Percentiles rank a stretch among this genome's conserved stretches.
phyloP scores from a whole-genome alignment of 2,888 invertebrate species.

The Drosophila picticornis region DNA sequence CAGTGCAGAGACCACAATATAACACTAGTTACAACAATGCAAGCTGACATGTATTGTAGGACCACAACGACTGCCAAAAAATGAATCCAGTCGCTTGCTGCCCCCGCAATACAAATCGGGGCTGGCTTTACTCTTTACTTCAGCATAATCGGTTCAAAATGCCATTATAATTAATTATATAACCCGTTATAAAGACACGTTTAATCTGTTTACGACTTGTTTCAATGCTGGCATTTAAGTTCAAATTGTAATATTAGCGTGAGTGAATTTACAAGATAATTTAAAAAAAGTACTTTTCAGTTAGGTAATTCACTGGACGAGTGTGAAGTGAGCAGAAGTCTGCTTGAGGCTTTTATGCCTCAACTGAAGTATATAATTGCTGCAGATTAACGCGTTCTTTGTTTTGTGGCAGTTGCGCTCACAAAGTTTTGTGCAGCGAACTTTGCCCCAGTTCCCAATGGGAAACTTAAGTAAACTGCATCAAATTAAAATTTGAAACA shows the following conservation, averaged over 20 bases:
- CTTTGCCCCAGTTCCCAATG: constrained; percentile 46
- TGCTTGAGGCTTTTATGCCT: constrained; percentile 6
- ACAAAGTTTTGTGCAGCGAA: constrained; percentile 37
- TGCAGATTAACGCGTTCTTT: not conserved
- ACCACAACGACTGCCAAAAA: not conserved
- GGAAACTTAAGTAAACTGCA: constrained; percentile 70
- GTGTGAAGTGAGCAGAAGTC: constrained; percentile 2
- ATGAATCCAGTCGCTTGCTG: not conserved
- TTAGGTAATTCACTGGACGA: not conserved
- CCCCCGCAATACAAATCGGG: not conserved
- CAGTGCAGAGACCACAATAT: constrained; percentile 44
- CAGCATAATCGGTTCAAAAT: not conserved
- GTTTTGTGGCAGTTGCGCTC: constrained; percentile 4
- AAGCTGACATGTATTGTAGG: not conserved
- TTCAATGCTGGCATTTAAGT: no score
- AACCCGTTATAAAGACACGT: not conserved
- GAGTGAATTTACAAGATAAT: not conserved
- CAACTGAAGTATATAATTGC: constrained; percentile 3
- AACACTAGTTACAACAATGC: constrained; percentile 11
- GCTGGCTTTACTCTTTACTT: not conserved
- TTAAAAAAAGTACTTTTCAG: not conserved
- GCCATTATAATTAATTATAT: not conserved
- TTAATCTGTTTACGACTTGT: not conserved
- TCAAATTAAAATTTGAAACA: constrained; percentile 56
- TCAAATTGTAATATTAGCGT: not conserved